A percentile compares a stretch with the other conserved stretches of the same genome.
Evolutionary conservation across 1,140 invertebrate genomes (phyloP).

Genomic region (Dermatophagoides farinae): DNA sequence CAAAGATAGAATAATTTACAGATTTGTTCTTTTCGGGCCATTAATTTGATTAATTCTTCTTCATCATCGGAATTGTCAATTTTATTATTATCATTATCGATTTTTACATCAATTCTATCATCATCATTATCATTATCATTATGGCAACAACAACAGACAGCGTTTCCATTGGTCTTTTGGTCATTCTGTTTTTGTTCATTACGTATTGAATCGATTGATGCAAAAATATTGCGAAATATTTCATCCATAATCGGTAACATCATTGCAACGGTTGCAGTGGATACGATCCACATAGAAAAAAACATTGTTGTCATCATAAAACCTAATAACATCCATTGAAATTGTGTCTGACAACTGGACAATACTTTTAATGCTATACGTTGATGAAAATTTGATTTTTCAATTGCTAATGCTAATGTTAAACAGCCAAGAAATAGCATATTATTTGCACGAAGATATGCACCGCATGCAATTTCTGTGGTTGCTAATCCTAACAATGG

Average conservation of each 20-base stretch:
- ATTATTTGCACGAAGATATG: constrained; percentile 41
- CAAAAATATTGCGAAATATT: constrained; percentile 25
- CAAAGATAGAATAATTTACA: constrained; percentile 16
- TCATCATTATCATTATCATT: background rate
- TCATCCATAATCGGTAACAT: constrained; percentile 62
- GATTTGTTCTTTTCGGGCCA: background rate
- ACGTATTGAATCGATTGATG: background rate
- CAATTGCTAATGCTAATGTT: constrained; percentile 60
- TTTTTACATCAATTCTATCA: background rate
- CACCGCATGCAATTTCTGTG: constrained; percentile 38
- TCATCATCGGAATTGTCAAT: background rate
- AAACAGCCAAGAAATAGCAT: constrained; percentile 51
- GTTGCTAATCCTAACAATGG: constrained; percentile 27
- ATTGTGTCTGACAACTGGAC: background rate
- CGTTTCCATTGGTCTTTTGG: background rate
- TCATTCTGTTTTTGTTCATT: background rate
- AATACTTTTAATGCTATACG: constrained; percentile 51
- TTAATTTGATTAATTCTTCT: background rate
- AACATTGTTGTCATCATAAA: constrained; percentile 52
- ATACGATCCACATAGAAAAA: constrained; percentile 63
- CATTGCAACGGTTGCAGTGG: constrained; percentile 59
- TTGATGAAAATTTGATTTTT: constrained; percentile 60
- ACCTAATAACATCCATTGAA: constrained; percentile 40
- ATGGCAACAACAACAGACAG: background rate
- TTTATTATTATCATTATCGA: background rate